Evolutionary conservation across 2,113 vertebrate species (phyloP).

Genomic region (Fukomys damarensis): DNA sequence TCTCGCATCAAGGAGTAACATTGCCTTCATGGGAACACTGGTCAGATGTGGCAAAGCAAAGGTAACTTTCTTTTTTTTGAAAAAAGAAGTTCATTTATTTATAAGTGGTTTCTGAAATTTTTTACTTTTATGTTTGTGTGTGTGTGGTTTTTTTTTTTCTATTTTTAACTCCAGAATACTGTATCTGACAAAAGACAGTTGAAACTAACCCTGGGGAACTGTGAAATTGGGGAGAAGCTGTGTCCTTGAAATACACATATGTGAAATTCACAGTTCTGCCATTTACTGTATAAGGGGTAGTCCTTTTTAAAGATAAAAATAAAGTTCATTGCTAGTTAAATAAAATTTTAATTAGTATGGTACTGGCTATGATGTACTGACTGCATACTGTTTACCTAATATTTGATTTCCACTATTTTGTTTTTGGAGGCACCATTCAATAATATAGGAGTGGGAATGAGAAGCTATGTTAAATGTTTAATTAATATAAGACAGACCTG

Average conservation of each 20-base stretch:
- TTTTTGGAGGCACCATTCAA: neutral
- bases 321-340: neutral
- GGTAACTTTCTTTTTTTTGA: conserved; percentile 85
- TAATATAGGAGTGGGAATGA: neutral
- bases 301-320: neutral
- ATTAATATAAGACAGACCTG: conserved; percentile 12
- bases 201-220: neutral
- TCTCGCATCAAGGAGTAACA: conserved; percentile 95
- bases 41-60: conserved; percentile 98
- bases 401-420: neutral
- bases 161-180: neutral
- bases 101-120: neutral
- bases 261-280: neutral
- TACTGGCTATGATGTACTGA: conserved; percentile 20
- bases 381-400: neutral
- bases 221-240: neutral
- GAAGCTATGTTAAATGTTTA: neutral
- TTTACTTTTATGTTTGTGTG: neutral
- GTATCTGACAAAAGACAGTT: neutral
- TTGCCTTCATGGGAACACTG: conserved; percentile 99
- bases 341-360: neutral
- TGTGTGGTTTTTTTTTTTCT: neutral
- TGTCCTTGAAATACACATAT: neutral
- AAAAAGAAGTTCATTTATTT: neutral
- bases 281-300: neutral